Conservation (phyloP, 2,888 invertebrate species). For the Ophraella communa region DNA sequence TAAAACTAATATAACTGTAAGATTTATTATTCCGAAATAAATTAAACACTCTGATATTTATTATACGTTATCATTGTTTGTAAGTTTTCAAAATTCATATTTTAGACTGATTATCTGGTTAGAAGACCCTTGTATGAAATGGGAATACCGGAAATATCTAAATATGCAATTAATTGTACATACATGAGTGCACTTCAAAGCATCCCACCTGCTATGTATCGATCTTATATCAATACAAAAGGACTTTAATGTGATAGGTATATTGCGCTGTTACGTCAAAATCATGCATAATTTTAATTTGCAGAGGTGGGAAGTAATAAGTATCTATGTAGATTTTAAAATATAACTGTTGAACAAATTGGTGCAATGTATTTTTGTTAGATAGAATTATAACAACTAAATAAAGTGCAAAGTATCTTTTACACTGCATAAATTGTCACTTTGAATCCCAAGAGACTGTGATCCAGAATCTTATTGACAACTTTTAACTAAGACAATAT, state of each 20-base stretch:
- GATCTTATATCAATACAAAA: constrained; percentile 1
- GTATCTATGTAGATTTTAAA: no score
- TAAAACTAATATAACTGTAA: no score
- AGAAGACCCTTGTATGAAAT: not conserved
- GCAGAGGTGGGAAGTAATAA: not conserved
- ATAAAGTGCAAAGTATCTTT: no score
- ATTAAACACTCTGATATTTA: no score
- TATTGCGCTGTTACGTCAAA: not conserved
- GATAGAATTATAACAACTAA: no score
- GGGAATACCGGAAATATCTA: not conserved
- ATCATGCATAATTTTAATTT: not conserved
- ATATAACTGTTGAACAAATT: no score
- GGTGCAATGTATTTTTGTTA: no score
- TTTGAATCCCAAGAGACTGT: no score
- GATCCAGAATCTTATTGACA: no score
- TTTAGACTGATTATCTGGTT: not conserved
- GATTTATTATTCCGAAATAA: no score
- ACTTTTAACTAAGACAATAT: no score
- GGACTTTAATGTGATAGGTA: not conserved
- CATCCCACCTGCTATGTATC: constrained; percentile 1
- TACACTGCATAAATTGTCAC: no score
- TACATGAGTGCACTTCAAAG: not conserved
- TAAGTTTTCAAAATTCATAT: not conserved
- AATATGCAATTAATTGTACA: not conserved
- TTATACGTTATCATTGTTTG: not conserved